Evolutionary conservation across 2,113 vertebrate species (phyloP).

Genomic region (Rhagologus leucostigma): DNA sequence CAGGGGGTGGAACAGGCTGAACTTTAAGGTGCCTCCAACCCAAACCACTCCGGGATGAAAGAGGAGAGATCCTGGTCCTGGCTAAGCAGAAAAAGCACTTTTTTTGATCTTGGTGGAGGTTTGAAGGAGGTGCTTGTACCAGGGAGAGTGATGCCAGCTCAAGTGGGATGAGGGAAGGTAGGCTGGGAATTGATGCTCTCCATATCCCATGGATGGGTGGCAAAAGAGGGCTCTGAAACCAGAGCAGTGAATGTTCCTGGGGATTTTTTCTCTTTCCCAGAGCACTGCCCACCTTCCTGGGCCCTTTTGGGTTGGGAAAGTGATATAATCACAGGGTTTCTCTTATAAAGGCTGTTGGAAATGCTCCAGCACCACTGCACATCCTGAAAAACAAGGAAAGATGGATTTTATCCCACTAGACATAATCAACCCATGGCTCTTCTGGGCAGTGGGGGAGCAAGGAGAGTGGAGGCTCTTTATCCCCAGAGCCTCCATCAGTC

Average conservation of each 20-base stretch:
- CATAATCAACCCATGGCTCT: neutral
- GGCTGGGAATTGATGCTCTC: neutral
- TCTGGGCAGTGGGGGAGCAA: neutral
- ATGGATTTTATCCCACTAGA: neutral
- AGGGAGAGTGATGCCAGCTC: neutral
- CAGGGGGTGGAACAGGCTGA: rapidly evolving
- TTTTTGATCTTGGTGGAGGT: neutral
- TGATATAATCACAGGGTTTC: neutral
- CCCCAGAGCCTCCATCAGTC: neutral
- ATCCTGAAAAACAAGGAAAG: neutral
- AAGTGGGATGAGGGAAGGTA: neutral
- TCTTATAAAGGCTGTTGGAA: neutral
- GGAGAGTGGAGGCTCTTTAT: neutral
- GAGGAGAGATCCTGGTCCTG: neutral
- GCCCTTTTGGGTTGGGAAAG: neutral
- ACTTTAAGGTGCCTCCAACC: neutral
- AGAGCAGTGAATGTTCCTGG: rapidly evolving
- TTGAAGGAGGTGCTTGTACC: neutral
- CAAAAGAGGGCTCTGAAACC: neutral
- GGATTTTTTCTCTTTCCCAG: neutral
- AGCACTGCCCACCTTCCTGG: rapidly evolving
- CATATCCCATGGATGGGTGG: rapidly evolving
- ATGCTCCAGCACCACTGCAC: neutral
- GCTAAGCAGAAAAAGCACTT: neutral
- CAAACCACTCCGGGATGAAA: neutral